These are phyloP conservation scores for Homalodisca vitripennis DNA, from an alignment of 1,140 invertebrate species.

Conservation along the genomic window DNA sequence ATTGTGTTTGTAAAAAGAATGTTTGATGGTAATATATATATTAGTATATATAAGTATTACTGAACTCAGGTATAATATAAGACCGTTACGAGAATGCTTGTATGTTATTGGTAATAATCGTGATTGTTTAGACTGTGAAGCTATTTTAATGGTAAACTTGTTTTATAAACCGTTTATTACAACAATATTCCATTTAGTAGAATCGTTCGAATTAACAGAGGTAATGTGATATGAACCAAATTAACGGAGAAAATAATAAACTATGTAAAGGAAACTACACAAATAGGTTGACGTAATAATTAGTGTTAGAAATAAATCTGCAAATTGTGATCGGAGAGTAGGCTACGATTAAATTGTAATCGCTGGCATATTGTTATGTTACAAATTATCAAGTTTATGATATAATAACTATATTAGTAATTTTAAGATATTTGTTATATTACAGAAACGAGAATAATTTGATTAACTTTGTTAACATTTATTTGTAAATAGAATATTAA, in stretches of 20 bases:
- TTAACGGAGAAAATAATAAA: not conserved
- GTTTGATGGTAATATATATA: not conserved
- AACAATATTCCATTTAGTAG: not conserved
- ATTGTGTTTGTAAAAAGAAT: not conserved
- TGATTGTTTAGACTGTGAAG: no score
- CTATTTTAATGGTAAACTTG: no score
- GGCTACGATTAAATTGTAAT: no score
- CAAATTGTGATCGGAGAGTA: no score
- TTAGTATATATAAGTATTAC: not conserved
- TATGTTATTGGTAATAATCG: no score
- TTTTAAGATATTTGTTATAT: no score
- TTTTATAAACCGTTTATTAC: not conserved
- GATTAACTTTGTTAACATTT: no score
- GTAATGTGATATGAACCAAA: not conserved
- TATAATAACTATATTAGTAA: no score
- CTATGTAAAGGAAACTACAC: not conserved
- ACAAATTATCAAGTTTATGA: not conserved
- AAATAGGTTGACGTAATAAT: not conserved
- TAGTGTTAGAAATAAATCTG: not conserved
- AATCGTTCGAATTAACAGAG: not conserved
- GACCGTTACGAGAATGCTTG: not conserved
- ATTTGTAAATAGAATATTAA: no score
- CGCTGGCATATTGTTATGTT: not conserved
- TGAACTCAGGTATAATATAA: not conserved
- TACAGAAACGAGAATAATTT: no score